Percentiles rank a stretch among this genome's conserved stretches.
Conservation (phyloP, 1,140 invertebrate genomes). For the Drosophila nikananu region DNA sequence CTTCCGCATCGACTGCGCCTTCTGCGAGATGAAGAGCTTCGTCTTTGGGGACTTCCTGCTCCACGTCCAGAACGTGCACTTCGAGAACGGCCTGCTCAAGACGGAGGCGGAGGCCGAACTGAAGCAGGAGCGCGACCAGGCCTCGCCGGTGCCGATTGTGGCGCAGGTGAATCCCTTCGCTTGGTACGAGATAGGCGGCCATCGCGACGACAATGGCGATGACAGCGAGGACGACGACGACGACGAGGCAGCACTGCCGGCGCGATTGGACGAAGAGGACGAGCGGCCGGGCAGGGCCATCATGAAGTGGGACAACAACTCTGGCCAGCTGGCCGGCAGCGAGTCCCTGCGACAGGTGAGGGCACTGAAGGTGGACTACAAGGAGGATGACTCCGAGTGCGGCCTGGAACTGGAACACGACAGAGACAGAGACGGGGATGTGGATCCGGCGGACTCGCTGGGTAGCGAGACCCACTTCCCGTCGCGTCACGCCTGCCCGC, state of each 20-base stretch:
- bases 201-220: constrained; percentile 24
- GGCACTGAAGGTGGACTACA: constrained; percentile 58
- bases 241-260: neutral
- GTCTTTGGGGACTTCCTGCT: constrained; percentile 71
- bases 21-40: constrained; percentile 77
- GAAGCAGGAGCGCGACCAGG: constrained; percentile 42
- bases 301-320: constrained; percentile 57
- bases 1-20: constrained; percentile 72
- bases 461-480: neutral
- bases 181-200: constrained; percentile 59
- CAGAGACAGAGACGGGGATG: constrained; percentile 11
- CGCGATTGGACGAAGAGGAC: constrained; percentile 10
- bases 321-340: neutral
- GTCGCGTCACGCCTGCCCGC: constrained; percentile 27
- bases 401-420: constrained; percentile 24
- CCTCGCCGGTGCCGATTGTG: constrained; percentile 17
- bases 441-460: constrained; percentile 5
- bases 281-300: constrained; percentile 34
- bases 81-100: constrained; percentile 68
- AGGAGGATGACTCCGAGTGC: constrained; percentile 54
- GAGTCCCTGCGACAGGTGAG: constrained; percentile 42
- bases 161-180: constrained; percentile 53
- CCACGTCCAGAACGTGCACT: constrained; percentile 72
- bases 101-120: constrained; percentile 41
- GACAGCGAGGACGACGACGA: constrained; percentile 30